Base-by-base conservation (phyloP, 1,140 invertebrate species). In the Cotesia vestalis region DNA sequence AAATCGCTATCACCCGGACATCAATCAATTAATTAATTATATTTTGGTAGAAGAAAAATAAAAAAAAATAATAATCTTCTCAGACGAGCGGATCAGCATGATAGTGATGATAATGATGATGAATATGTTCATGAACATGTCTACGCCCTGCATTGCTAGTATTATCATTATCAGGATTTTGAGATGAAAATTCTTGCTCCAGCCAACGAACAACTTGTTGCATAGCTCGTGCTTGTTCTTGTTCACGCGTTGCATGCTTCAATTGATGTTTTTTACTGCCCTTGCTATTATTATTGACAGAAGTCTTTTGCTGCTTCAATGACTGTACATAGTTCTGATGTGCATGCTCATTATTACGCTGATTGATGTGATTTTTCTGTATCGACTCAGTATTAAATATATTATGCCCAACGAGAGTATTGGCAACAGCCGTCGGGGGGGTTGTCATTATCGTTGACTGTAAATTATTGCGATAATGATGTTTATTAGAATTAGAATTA, bases 21-120 rank as follows among this genome's bases (percentile, higher is more conserved):
- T 27, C 27, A 46, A 46, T 46, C 6, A 2, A 46, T 46, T 1
- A 46, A 46, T 46, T 46, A 46, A 46, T 46, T 6, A 46, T 61
- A 12, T 57, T 57, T 57, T 70, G 66, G 73, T 46, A 68, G 55
- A 66, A 71, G 55, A 62, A 59, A 69, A 35, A 38, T 63, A 71
- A 59, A 62, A 59, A 69, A 51, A 38, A 57, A 5, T n/a, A 3
- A 63, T 68, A 71, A 46, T 12, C 60, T 71, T 74, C 40, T 83
- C 75, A 85, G 51, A 85, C 83, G 4, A 85, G 75, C 66, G 82
- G 82, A 52, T 85, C 83, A 9, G 81, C 76, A 27, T 89, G 86
- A 81, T 92, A 94, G 85, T 94, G 93, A 86, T 95, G 92, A 84
- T 94, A 94, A 79, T 95, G 93, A 84, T 94, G 93, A 81, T 95